Base-by-base conservation (phyloP, 2,888 invertebrate genomes). In the Zootermopsis nevadensis region DNA sequence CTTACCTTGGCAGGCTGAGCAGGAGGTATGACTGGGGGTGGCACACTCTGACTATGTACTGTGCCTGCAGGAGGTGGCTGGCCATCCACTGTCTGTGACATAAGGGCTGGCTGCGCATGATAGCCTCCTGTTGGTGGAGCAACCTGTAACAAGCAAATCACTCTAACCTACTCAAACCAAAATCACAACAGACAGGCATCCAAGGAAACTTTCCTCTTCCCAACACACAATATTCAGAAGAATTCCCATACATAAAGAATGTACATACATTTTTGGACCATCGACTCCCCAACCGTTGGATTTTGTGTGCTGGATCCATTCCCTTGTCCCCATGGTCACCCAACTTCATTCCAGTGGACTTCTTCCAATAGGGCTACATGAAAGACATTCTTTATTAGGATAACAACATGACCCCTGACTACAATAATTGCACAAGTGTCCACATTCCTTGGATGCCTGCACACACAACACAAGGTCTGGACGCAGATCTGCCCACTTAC, bases 1-100 rank as follows among this genome's bases (percentile, higher is more conserved):
- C 48, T 81, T 89, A 92, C 93, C 94, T 97, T 96, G 86, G 96
- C 95, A 85, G 96, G 96, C 90, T 95, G 95, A 86, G 94, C 92
- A 79, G 94, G 93, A 83, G 93, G 93, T 89, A 94, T 92, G 66
- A 94, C 94, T 35, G 89, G 88, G 15, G 89, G 88, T 80, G 85
- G 80, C 80, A 82, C 82, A 55, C 83, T 72, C 80, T 82, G 82
- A 82, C 80, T 82, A 60, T 84, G 84, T 8, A 81, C 81, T 27
- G 77, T 77, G n/a, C 82, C 81, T 72, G 84, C 81, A 83, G 86
- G 53, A 15, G 84, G 85, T 83, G 85, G 85, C 83, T 86, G 86
- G 80, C 86, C 86, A 91, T 91, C 90, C 87, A 88, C 92, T 89
- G 92, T 91, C 86, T 92, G 93, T 85, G 93, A 30, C 53, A 82